Evolutionary conservation across 2,113 vertebrate genomes (phyloP).

Genomic region (Pedetes capensis): DNA sequence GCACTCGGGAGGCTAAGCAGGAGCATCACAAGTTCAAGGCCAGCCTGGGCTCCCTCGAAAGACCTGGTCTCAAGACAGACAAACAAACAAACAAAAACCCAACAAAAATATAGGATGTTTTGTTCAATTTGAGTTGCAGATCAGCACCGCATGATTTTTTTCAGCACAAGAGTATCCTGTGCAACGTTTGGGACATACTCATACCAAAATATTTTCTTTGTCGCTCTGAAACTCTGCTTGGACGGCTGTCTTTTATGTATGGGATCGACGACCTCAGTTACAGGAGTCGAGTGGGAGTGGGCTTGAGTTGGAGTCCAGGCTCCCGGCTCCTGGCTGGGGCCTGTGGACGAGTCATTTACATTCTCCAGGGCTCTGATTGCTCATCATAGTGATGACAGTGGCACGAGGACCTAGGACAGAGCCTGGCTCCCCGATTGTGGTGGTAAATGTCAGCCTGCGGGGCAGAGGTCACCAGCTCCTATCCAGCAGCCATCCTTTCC

Average conservation of each 20-base stretch:
- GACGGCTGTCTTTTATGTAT: neutral
- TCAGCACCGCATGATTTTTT: neutral
- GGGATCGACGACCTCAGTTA: too few species aligned
- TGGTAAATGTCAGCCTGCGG: neutral
- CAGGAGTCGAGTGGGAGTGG: too few species aligned
- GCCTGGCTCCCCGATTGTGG: neutral
- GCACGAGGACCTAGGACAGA: neutral
- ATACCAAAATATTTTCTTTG: neutral
- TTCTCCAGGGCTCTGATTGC: neutral
- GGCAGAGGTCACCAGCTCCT: too few species aligned
- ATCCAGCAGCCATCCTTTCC: neutral
- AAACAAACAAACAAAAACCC: too few species aligned
- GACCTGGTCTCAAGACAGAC: too few species aligned
- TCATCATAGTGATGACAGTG: neutral
- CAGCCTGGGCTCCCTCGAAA: too few species aligned
- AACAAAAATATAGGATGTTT: neutral
- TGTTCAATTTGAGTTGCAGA: neutral
- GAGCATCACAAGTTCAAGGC: too few species aligned
- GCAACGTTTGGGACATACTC: too few species aligned
- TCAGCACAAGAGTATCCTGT: too few species aligned
- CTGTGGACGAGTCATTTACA: neutral
- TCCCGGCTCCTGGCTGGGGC: neutral
- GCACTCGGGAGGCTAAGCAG: too few species aligned
- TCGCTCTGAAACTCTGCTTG: neutral
- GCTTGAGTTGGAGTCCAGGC: neutral